phyloP scores from a whole-genome alignment of 2,113 vertebrate genomes.

The Vombatus ursinus region DNA sequence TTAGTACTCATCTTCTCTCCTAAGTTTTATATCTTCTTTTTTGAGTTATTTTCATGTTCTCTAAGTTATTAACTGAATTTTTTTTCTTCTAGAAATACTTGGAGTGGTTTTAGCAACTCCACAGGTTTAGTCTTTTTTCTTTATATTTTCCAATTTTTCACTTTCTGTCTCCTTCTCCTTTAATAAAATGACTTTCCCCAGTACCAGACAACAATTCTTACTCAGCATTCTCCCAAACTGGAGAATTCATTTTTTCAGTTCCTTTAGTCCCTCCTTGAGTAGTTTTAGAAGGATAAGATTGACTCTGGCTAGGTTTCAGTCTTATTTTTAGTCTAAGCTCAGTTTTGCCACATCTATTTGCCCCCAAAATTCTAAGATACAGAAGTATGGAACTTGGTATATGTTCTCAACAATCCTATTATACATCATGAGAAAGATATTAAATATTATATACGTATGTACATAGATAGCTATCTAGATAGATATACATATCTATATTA shows the following conservation, averaged over 20 bases:
- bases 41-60: neutral
- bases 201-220: neutral
- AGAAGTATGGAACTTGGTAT: neutral
- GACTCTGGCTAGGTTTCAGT: neutral
- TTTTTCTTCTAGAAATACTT: neutral
- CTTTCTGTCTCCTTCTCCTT: neutral
- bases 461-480: neutral
- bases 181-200: neutral
- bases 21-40: neutral
- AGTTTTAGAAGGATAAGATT: neutral
- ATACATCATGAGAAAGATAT: neutral
- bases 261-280: neutral
- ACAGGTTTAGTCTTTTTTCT: neutral
- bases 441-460: neutral
- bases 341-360: neutral
- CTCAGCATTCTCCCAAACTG: neutral
- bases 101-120: neutral
- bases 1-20: neutral
- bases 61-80: neutral
- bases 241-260: neutral
- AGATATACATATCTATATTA: neutral
- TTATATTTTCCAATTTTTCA: neutral
- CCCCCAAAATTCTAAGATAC: neutral
- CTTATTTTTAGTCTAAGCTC: neutral
- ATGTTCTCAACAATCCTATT: neutral